phyloP scores from a whole-genome alignment of 2,797 vertebrate genomes.

The Hoplostethus atlanticus region DNA sequence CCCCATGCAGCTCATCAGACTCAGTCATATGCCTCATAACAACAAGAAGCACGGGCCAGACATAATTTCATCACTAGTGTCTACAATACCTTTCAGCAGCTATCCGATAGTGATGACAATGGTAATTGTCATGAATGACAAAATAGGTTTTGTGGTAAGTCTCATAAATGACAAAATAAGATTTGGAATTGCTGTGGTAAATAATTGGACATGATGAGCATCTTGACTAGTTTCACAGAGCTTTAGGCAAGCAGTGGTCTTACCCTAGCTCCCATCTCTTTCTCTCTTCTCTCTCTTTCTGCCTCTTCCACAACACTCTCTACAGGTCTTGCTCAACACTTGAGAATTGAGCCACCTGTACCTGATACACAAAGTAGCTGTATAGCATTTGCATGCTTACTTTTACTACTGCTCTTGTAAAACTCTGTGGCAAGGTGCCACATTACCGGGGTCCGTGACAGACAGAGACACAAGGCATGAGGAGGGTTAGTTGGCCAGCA shows the following conservation, averaged over 20 bases:
- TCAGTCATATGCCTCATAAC: not conserved
- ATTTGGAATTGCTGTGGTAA: constrained; percentile 55
- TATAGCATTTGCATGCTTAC: constrained; percentile 11
- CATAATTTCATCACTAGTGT: not conserved
- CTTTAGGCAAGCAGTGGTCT: not conserved
- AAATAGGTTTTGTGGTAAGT: constrained; percentile 3
- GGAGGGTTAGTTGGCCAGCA: no score
- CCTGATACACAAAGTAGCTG: constrained; percentile 14
- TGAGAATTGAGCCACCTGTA: constrained; percentile 23
- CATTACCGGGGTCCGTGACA: no score
- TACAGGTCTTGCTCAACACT: constrained; percentile 44
- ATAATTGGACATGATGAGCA: constrained; percentile 13
- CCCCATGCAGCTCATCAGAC: not conserved
- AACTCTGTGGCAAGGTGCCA: no score
- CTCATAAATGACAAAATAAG: constrained; percentile 41
- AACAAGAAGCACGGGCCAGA: not conserved
- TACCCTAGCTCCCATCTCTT: not conserved
- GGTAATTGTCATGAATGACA: not conserved
- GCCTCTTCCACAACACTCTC: constrained; percentile 4
- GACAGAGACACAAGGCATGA: no score
- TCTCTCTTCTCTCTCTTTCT: constrained; percentile 2
- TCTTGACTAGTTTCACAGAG: constrained; percentile 9
- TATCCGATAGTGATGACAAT: not conserved
- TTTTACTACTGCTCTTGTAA: constrained; percentile 6
- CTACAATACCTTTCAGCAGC: not conserved